phyloP scores from a whole-genome alignment of 2,113 vertebrate genomes.

The Apodemus speciosus region DNA sequence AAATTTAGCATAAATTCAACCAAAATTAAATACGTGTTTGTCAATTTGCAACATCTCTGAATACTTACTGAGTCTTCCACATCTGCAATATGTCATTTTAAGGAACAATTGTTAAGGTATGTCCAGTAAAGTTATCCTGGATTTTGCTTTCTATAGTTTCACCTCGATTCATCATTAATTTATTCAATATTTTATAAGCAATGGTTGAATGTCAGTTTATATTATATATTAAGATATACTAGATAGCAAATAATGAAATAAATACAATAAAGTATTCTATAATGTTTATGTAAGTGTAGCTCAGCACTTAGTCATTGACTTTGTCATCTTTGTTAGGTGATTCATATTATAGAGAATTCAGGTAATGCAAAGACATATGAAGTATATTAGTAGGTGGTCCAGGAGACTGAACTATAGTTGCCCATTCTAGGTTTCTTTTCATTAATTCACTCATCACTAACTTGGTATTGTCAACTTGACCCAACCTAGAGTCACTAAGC shows the following conservation, averaged over 20 bases:
- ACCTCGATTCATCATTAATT: slow-evolving; percentile 19
- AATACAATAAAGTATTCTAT: neutral
- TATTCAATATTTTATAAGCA: slow-evolving; percentile 44
- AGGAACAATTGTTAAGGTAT: slow-evolving; percentile 21
- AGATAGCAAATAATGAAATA: neutral
- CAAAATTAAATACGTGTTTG: slow-evolving; percentile 64
- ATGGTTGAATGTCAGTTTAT: neutral
- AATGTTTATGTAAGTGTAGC: neutral
- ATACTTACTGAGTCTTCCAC: slow-evolving; percentile 33
- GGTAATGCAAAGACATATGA: neutral
- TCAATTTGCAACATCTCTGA: slow-evolving; percentile 56
- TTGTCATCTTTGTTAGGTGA: slow-evolving; percentile 31
- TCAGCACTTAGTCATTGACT: neutral
- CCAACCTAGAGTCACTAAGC: neutral
- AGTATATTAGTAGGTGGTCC: neutral
- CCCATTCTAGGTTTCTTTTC: neutral
- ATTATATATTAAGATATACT: slow-evolving; percentile 35
- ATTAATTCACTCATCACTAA: neutral
- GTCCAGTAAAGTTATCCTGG: slow-evolving; percentile 21
- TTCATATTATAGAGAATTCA: slow-evolving; percentile 39
- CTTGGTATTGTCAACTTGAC: neutral
- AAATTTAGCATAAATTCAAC: slow-evolving; percentile 62
- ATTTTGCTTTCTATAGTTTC: slow-evolving; percentile 43
- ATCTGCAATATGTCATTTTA: slow-evolving; percentile 47
- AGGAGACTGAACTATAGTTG: neutral